These are phyloP conservation scores for Colletes latitarsis DNA, from an alignment of 1,140 invertebrate species.

Conservation along the genomic window DNA sequence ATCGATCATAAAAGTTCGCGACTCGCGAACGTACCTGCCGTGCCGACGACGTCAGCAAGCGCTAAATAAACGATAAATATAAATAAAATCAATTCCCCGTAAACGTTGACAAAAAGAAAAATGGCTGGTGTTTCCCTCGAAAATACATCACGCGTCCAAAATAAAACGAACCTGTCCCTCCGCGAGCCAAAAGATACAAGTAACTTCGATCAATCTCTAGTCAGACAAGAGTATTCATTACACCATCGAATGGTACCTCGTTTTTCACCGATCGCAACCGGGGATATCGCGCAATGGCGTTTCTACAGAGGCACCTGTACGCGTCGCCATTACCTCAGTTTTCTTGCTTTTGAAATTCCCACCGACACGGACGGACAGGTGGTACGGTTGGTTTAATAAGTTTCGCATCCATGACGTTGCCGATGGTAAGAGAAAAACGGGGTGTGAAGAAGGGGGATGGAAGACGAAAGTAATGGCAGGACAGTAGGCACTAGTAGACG, in stretches of 20 bases:
- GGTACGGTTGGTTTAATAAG: conserved; percentile 47
- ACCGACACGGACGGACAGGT: conserved; percentile 27
- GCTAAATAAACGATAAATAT: no score
- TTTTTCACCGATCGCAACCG: conserved; percentile 10
- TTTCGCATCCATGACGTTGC: conserved; percentile 31
- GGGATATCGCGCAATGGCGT: conserved; percentile 9
- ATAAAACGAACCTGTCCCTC: conserved; percentile 9
- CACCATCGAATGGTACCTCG: conserved; percentile 25
- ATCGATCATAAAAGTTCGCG: no score
- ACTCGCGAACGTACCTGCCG: no score
- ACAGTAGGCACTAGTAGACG: conserved; percentile 7
- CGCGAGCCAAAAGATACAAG: conserved; percentile 17
- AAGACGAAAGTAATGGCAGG: conserved; percentile 8
- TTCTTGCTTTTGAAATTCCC: conserved; percentile 35
- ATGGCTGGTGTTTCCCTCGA: neutral
- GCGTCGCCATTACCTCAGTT: conserved; percentile 7
- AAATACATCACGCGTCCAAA: neutral
- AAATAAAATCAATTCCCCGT: neutral
- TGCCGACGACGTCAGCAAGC: no score
- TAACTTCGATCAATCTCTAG: conserved; percentile 33
- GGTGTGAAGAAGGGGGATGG: neutral
- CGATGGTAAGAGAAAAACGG: neutral
- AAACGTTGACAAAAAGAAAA: neutral
- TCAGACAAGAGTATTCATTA: conserved; percentile 28
- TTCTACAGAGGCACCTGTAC: neutral